phyloP scores from a whole-genome alignment of 2,797 vertebrate genomes.

The Aeoliscus strigatus region DNA sequence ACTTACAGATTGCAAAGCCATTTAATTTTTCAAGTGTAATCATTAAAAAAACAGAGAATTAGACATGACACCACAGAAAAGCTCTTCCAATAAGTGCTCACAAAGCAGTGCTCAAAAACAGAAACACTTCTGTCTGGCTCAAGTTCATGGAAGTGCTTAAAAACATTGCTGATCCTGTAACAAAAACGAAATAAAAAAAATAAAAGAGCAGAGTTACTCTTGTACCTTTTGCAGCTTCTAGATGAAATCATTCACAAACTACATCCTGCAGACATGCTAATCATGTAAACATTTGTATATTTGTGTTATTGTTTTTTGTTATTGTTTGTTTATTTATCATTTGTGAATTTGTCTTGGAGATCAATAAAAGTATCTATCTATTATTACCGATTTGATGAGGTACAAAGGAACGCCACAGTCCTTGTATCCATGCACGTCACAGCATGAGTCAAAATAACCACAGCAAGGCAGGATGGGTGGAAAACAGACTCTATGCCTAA shows the following conservation, averaged over 20 bases:
- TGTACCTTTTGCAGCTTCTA: slow-evolving; percentile 2
- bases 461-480: slow-evolving; percentile 7
- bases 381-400: slow-evolving; percentile 27
- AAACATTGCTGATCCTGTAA: no score
- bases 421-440: slow-evolving; percentile 2
- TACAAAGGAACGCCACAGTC: slow-evolving; percentile 29
- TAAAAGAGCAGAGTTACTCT: not conserved
- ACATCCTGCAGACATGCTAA: slow-evolving; percentile 16
- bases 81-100: slow-evolving; percentile 1
- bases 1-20: slow-evolving; percentile 3
- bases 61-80: slow-evolving; percentile 13
- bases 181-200: not conserved
- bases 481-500: slow-evolving; percentile 23
- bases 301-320: slow-evolving; percentile 13
- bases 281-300: slow-evolving; percentile 13
- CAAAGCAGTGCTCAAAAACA: not conserved
- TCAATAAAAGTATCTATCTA: no score
- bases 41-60: slow-evolving; percentile 4
- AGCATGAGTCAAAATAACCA: slow-evolving; percentile 14
- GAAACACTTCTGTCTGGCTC: not conserved
- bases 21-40: slow-evolving; percentile 15
- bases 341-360: no score
- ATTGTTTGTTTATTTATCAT: no score
- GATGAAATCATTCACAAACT: slow-evolving; percentile 4
- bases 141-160: not conserved